Evolutionary conservation across 2,888 invertebrate species (phyloP), one percentile per base, ranked within the genome.

Genomic region (Agrotis segetum): DNA sequence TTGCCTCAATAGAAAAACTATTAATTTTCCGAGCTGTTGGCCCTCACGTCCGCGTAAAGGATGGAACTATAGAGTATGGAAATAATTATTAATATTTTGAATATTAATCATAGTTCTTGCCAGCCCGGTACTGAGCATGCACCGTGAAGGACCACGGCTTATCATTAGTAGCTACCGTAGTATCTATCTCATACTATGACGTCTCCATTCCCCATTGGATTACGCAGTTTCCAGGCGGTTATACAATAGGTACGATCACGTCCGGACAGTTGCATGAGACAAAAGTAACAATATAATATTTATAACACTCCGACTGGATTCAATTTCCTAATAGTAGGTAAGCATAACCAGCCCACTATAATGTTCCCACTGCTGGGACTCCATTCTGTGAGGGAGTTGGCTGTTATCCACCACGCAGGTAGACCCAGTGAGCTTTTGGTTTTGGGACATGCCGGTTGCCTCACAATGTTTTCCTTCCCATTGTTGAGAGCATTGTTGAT

Each of bases 1-100:
- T 47, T 13, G 59, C 19, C n/a, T 11, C n/a, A 9, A 49, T 17
- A 24, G 13, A 74, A 75, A 76, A 53, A 52, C 52, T 61, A 40
- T 16, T 50, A 71, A 61, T 77, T 65, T 76, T 71, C 72, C 61
- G 47, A 52, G 34, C 60, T 11, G 60, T 61, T 64, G 56, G 67
- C 52, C 44, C 21, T 67, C 60, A 67, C 49, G 63, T 46, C 52
- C n/a, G 67, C 77, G 67, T 73, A 56, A 79, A 79, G 63, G 52
- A 62, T 62, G 58, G 21, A 52, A 40, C 24, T 52, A 52, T 55
- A 40, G 60, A 13, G 3, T 62, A 29, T 24, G n/a, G 17, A n/a
- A 60, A 61, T 2, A 3, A 49, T 24, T 17, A 24, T 34, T 29
- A 17, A 40, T 44, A 19, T 34, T 61, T 60, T 50, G 40, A 19